phyloP scores from a whole-genome alignment of 2,797 vertebrate genomes.

The Cichlasoma orientale region DNA sequence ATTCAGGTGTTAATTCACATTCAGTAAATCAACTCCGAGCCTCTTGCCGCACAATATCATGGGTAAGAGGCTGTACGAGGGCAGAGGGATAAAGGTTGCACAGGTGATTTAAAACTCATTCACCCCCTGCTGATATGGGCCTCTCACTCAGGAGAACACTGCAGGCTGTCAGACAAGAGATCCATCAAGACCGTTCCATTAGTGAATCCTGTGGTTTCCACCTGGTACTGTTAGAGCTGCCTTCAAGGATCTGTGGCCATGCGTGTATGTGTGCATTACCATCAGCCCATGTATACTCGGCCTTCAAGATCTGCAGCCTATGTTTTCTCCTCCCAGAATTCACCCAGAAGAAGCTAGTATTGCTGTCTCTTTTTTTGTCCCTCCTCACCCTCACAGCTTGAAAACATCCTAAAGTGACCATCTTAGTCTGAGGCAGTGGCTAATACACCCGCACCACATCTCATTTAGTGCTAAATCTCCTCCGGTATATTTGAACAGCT shows the following conservation, averaged over 20 bases:
- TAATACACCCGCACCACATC: neutral
- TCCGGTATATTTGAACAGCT: constrained; percentile 25
- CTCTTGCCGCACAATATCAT: neutral
- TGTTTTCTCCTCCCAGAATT: neutral
- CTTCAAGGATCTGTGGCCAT: neutral
- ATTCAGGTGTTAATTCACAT: neutral
- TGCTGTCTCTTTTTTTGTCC: neutral
- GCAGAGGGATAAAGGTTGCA: constrained; percentile 9
- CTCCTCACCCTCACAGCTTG: neutral
- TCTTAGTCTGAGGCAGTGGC: constrained; percentile 12
- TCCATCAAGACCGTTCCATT: constrained; percentile 71
- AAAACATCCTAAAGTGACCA: neutral
- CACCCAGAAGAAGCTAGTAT: constrained; percentile 12
- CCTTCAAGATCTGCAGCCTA: constrained; percentile 30
- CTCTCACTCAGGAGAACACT: constrained; percentile 45
- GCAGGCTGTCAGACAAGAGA: constrained; percentile 45
- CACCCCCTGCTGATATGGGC: constrained; percentile 48
- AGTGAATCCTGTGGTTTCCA: constrained; percentile 65
- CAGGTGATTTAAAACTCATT: constrained; percentile 68
- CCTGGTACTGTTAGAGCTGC: constrained; percentile 56
- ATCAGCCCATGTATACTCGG: neutral
- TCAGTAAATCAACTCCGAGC: constrained; percentile 13
- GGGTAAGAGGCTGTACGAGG: neutral
- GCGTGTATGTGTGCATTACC: neutral
- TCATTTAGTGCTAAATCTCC: constrained; percentile 43